Percentiles rank a stretch among this genome's conserved stretches.
Evolutionary conservation across 2,113 vertebrate genomes (phyloP).

Genomic region (Pseudolaguvia tuberculata): DNA sequence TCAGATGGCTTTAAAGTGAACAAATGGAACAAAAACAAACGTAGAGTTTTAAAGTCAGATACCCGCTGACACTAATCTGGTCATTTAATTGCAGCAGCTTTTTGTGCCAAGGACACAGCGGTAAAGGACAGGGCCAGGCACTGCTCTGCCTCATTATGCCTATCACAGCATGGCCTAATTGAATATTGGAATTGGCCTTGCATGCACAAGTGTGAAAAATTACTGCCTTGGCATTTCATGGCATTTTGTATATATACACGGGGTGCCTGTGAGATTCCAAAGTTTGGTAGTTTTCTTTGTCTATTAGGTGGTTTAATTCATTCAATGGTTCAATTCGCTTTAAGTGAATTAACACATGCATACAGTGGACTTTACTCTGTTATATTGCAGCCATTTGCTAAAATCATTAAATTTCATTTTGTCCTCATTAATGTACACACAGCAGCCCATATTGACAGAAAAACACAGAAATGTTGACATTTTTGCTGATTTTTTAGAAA

Average conservation of each 20-base stretch:
- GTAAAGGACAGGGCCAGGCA: constrained; percentile 25
- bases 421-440: too few species aligned
- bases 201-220: constrained; percentile 45
- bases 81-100: constrained; percentile 36
- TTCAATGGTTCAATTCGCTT: too few species aligned
- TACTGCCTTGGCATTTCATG: constrained; percentile 43
- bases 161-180: constrained; percentile 50
- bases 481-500: too few species aligned
- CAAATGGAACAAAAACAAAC: constrained; percentile 39
- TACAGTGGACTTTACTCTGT: too few species aligned
- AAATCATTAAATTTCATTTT: too few species aligned
- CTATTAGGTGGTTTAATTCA: background rate
- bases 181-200: constrained; percentile 44
- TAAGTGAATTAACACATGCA: too few species aligned
- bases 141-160: constrained; percentile 45
- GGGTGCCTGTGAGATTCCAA: background rate
- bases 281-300: background rate
- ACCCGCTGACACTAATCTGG: constrained; percentile 40
- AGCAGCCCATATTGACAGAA: too few species aligned
- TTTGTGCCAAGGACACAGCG: constrained; percentile 30
- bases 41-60: constrained; percentile 35
- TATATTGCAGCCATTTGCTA: too few species aligned
- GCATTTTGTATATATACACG: constrained; percentile 22
- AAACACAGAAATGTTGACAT: too few species aligned
- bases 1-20: constrained; percentile 40